phyloP scores from a whole-genome alignment of 2,797 vertebrate species.

The Psittacula echo region DNA sequence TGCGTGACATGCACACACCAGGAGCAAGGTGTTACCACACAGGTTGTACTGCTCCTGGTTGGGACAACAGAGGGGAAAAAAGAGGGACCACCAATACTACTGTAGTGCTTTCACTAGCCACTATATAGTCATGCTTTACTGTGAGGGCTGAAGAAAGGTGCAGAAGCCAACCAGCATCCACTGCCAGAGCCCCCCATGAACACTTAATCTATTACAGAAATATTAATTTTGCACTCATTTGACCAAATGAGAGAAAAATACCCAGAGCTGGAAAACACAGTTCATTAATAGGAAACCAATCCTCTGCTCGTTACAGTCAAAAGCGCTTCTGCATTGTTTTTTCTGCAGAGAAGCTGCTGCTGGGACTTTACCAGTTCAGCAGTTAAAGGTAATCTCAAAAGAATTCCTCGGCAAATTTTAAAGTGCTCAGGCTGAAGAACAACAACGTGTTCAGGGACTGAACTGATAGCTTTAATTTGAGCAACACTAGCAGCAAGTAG shows the following conservation, averaged over 20 bases:
- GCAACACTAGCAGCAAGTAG: slow-evolving; percentile 24
- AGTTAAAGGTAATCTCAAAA: slow-evolving; percentile 49
- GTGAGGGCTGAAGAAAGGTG: background rate
- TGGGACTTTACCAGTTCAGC: slow-evolving; percentile 38
- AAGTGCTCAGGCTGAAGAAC: slow-evolving; percentile 7
- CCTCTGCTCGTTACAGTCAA: background rate
- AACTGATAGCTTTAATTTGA: slow-evolving; percentile 45
- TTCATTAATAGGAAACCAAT: background rate
- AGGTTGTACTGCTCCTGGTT: background rate
- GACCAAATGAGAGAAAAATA: background rate
- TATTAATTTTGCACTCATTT: background rate
- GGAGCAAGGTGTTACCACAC: background rate
- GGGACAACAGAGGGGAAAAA: background rate
- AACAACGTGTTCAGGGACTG: slow-evolving; percentile 22
- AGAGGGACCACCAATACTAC: background rate
- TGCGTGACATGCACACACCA: accelerated
- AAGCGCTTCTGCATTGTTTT: background rate
- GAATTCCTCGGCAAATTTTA: slow-evolving; percentile 51
- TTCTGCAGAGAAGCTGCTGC: background rate
- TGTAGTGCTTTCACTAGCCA: background rate
- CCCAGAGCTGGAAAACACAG: background rate
- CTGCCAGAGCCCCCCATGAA: background rate
- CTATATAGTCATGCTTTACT: background rate
- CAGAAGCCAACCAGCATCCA: background rate
- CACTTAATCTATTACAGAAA: background rate